These are phyloP conservation scores for Tinea semifulvella DNA, from an alignment of 2,888 invertebrate species.

Conservation along the genomic window DNA sequence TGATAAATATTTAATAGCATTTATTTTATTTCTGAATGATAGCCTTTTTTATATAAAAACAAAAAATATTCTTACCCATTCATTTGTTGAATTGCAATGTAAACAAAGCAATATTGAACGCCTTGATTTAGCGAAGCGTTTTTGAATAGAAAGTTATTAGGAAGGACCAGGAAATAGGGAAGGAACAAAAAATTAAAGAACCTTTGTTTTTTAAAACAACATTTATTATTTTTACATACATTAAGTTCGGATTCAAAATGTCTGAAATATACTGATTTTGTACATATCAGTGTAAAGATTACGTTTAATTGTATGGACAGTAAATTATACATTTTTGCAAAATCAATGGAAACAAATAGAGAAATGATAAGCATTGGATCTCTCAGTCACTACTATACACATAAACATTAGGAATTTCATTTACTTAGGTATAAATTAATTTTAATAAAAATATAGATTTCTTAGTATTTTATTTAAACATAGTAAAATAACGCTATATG, in stretches of 20 bases:
- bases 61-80: no score
- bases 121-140: no score
- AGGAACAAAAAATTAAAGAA: slow-evolving; percentile 35
- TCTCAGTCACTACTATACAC: slow-evolving; percentile 58
- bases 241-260: slow-evolving; percentile 67
- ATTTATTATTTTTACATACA: slow-evolving; percentile 65
- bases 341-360: slow-evolving; percentile 39
- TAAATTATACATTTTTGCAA: slow-evolving; percentile 52
- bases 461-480: slow-evolving; percentile 23
- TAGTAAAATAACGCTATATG: no score
- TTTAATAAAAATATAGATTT: slow-evolving; percentile 64
- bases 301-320: slow-evolving; percentile 58
- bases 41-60: no score
- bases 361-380: slow-evolving; percentile 48
- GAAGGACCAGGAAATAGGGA: no score
- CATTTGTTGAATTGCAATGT: no score
- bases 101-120: no score
- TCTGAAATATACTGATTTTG: slow-evolving; percentile 64
- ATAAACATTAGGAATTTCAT: slow-evolving; percentile 61
- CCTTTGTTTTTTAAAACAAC: slow-evolving; percentile 63
- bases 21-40: no score
- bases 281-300: slow-evolving; percentile 61
- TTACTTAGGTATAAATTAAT: slow-evolving; percentile 57
- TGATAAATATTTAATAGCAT: no score
- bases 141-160: no score